A percentile compares a stretch with the other conserved stretches of the same genome.
phyloP scores from a whole-genome alignment of 2,113 vertebrate species.

The Tachycineta bicolor region DNA sequence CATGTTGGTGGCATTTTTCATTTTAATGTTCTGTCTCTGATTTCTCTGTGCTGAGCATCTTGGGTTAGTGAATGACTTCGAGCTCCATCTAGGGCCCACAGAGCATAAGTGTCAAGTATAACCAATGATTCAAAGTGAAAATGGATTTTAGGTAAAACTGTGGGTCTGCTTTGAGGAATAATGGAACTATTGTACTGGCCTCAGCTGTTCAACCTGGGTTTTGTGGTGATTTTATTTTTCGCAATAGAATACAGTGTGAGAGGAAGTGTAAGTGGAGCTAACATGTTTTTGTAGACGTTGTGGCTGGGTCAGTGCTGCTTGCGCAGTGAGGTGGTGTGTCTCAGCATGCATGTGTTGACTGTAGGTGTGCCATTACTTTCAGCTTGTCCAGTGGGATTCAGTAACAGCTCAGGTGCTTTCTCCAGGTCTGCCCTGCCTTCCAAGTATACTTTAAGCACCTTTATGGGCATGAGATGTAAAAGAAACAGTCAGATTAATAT shows the following conservation, averaged over 20 bases:
- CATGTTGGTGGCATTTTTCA: background rate
- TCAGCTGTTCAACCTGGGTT: background rate
- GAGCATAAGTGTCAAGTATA: background rate
- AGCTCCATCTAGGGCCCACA: conserved; percentile 24
- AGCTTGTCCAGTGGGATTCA: background rate
- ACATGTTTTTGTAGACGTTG: background rate
- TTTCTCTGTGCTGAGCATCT: background rate
- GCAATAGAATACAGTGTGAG: background rate
- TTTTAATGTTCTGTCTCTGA: background rate
- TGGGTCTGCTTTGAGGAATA: background rate
- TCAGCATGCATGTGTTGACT: background rate
- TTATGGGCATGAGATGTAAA: background rate
- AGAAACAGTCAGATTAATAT: background rate
- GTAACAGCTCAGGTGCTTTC: background rate
- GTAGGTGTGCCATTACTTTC: background rate
- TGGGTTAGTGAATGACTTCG: background rate
- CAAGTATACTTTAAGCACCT: background rate
- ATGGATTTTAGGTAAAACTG: background rate
- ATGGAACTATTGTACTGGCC: background rate
- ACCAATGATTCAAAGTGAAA: background rate
- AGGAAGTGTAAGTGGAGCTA: background rate
- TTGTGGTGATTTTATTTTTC: background rate
- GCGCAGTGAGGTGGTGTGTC: background rate
- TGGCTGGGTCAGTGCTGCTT: background rate
- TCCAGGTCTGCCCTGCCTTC: background rate